A percentile compares a stretch with the other conserved stretches of the same genome.
These are phyloP conservation scores for Zygaena filipendulae DNA, from an alignment of 2,888 invertebrate species.

Conservation along the genomic window DNA sequence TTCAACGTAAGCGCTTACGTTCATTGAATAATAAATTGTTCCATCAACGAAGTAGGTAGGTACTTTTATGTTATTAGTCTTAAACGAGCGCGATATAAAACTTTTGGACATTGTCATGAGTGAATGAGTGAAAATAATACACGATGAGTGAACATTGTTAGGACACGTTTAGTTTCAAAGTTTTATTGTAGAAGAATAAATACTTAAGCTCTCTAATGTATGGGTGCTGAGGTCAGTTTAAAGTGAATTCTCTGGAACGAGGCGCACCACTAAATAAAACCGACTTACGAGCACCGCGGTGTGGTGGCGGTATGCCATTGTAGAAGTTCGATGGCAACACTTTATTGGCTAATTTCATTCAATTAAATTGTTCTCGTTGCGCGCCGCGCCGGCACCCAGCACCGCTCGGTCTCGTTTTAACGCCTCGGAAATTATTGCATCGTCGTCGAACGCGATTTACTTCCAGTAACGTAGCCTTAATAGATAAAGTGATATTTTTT, in stretches of 20 bases:
- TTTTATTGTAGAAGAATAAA: constrained; percentile 3
- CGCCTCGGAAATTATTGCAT: constrained; percentile 53
- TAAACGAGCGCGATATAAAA: too few species aligned
- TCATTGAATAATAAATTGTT: constrained; percentile 4
- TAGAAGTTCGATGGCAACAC: constrained; percentile 43
- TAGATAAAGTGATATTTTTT: too few species aligned
- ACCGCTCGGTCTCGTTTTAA: constrained; percentile 37
- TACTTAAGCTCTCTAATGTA: constrained; percentile 23
- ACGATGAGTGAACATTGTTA: too few species aligned
- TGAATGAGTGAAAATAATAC: constrained; percentile 1
- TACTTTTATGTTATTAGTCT: too few species aligned
- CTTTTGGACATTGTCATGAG: too few species aligned
- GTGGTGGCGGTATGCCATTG: constrained; percentile 58
- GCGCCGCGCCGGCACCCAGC: constrained; percentile 32
- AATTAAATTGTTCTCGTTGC: constrained; percentile 60
- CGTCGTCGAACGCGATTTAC: constrained; percentile 2
- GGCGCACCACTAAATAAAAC: constrained; percentile 49
- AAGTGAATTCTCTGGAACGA: constrained; percentile 50
- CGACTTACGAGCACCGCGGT: constrained; percentile 41
- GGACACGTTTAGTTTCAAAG: too few species aligned
- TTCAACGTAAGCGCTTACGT: neutral
- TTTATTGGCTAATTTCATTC: constrained; percentile 68
- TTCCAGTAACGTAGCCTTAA: too few species aligned
- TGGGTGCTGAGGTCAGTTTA: constrained; percentile 45
- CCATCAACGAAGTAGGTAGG: too few species aligned